A percentile compares a stretch with the other conserved stretches of the same genome.
Conservation (phyloP, 2,797 vertebrate species). For the Cirrhinus molitorella region DNA sequence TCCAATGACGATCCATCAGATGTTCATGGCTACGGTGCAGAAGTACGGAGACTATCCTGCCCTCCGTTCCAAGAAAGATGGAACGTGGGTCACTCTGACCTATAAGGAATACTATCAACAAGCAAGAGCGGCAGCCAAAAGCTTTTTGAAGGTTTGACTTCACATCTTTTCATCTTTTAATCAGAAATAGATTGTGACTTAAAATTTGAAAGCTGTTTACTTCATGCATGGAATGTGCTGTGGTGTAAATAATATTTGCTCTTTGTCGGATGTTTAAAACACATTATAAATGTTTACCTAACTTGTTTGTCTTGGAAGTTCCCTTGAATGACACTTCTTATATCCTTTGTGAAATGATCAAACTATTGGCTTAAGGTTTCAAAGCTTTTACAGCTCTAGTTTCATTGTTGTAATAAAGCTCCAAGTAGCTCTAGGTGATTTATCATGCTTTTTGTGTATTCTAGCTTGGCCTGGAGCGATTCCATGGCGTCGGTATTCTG, state of each 20-base stretch:
- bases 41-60: slow-evolving; percentile 70
- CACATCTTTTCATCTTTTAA: background rate
- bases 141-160: slow-evolving; percentile 80
- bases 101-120: slow-evolving; percentile 78
- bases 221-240: background rate
- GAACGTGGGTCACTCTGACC: slow-evolving; percentile 71
- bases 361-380: too few species aligned
- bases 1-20: slow-evolving; percentile 78
- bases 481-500: slow-evolving; percentile 81
- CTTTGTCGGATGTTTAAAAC: background rate
- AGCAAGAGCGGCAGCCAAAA: slow-evolving; percentile 80
- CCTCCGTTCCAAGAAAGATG: slow-evolving; percentile 69
- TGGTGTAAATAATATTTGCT: background rate
- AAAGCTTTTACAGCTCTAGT: too few species aligned
- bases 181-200: background rate
- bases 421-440: slow-evolving; percentile 60
- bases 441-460: slow-evolving; percentile 48
- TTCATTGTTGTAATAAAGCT: slow-evolving; percentile 42
- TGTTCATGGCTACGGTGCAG: slow-evolving; percentile 76
- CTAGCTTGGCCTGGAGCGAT: slow-evolving; percentile 82
- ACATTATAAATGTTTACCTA: background rate
- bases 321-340: slow-evolving; percentile 5
- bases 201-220: background rate
- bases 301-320: background rate
- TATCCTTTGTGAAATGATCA: too few species aligned